Percentiles rank a stretch among this genome's conserved stretches.
Evolutionary conservation across 2,113 vertebrate genomes (phyloP).

Genomic region (Tupaia chinensis): DNA sequence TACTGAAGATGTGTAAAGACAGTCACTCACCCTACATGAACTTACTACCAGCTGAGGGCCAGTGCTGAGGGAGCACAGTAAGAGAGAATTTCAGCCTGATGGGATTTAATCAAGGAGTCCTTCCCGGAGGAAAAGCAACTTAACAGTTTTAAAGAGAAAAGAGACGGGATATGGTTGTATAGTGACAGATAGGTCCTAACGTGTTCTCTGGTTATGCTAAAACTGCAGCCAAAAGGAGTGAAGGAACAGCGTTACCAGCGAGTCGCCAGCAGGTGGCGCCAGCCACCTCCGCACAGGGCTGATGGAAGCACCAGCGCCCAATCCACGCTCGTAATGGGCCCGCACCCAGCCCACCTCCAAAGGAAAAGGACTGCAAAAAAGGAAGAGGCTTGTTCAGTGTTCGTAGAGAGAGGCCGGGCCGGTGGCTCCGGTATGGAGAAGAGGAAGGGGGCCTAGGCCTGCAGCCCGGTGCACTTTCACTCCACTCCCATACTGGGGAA

Average conservation of each 20-base stretch:
- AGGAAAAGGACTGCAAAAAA: background rate
- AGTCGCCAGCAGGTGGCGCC: slow-evolving; percentile 67
- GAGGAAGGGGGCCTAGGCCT: background rate
- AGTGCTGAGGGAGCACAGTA: background rate
- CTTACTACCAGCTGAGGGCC: background rate
- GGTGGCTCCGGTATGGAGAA: background rate
- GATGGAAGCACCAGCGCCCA: too few relatives aligned
- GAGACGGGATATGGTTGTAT: background rate
- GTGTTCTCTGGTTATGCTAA: background rate
- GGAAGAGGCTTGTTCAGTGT: background rate
- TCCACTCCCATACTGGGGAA: background rate
- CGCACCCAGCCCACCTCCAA: background rate
- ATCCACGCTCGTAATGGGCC: too few relatives aligned
- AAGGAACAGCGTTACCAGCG: background rate
- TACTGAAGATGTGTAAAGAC: background rate
- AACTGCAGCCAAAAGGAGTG: background rate
- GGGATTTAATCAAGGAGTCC: background rate
- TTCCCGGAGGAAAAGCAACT: slow-evolving; percentile 22
- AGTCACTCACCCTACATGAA: background rate
- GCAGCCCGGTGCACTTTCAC: background rate
- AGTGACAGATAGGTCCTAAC: background rate
- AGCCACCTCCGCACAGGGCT: background rate
- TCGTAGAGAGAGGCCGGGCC: background rate
- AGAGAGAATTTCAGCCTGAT: background rate
- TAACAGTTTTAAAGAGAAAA: background rate